Base-by-base conservation (phyloP, 2,888 invertebrate species). In the Acrocera orbiculus region DNA sequence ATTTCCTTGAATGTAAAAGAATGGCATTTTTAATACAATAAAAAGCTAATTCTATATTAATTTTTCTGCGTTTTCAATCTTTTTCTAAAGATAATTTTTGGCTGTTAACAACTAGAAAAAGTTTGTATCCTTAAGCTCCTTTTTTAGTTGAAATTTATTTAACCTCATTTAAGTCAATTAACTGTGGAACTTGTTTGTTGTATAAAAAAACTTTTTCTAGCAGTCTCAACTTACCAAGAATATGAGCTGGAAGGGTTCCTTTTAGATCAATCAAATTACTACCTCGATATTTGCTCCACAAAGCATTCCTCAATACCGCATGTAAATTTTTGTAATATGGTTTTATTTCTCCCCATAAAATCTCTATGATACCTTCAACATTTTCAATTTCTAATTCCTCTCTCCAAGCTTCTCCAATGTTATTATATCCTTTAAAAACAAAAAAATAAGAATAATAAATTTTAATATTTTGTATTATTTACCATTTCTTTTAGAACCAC, bases 271-370 rank as follows among this genome's bases (percentile, higher is more conserved):
- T 19, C 58, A 50, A 40, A 58, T 51, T 20, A 64, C 55, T 1
- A 81, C 58, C 44, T 70, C 52, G 1, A 48, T 71, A 70, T 35
- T 60, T 53, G 40, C 61, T 47, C 16, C 54, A 50, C 1, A 76
- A 54, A 36, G 65, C 64, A 39, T 64, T 67, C 40, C 82, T 62
- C 1, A 74, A 66, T 4, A 80, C 77, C 0, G 76, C 80, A 54
- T 85, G 85, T 1, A 85, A 58, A 16, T 77, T 57, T 14, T 59
- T 49, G 51, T 83, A 83, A 1, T 82, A 52, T 0, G 76, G 75
- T 40, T 62, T 58, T 2, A 83, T 51, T 35, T 64, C 59, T 3
- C 61, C 46, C 52, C 70, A 73, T 1, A 78, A 52, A 11, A 54
- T 47, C 1, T 59, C 61, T n/a, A 73, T 64, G 4, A 66, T 48